Percentiles rank a stretch among this genome's conserved stretches.
Conservation (phyloP, 2,888 invertebrate species). For the Spodoptera exigua region DNA sequence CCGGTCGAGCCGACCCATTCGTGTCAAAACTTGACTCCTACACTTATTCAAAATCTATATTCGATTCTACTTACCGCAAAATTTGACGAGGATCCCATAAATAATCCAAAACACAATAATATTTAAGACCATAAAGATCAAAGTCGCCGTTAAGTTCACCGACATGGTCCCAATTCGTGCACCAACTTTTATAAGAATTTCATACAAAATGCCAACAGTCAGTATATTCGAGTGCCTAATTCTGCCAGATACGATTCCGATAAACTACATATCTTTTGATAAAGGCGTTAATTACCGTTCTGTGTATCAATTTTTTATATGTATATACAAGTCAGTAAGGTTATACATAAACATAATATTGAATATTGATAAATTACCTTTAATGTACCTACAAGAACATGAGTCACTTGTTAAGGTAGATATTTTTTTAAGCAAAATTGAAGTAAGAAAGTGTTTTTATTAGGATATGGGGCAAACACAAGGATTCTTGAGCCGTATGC, state of each 20-base stretch:
- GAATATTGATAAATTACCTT: too few species aligned
- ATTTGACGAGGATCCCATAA: constrained; percentile 71
- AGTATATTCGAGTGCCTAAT: not conserved
- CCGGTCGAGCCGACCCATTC: too few species aligned
- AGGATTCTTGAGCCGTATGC: too few species aligned
- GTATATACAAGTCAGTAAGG: not conserved
- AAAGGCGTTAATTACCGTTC: constrained; percentile 53
- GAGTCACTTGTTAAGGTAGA: too few species aligned
- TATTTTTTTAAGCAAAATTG: too few species aligned
- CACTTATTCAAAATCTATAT: too few species aligned
- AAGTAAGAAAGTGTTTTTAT: too few species aligned
- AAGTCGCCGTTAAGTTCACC: constrained; percentile 61
- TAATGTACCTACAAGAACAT: too few species aligned
- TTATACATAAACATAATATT: not conserved
- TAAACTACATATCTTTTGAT: constrained; percentile 58
- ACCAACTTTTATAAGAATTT: constrained; percentile 17
- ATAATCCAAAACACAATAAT: constrained; percentile 74
- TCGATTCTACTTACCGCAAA: constrained; percentile 73
- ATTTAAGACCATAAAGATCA: constrained; percentile 73
- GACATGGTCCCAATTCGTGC: constrained; percentile 52
- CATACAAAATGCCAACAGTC: constrained; percentile 11
- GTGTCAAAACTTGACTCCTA: too few species aligned
- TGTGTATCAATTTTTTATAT: constrained; percentile 22
- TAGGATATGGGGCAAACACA: too few species aligned
- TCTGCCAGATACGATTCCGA: constrained; percentile 43